Evolutionary conservation across 2,113 vertebrate genomes (phyloP).

Genomic region (Bambusicola thoracicus): DNA sequence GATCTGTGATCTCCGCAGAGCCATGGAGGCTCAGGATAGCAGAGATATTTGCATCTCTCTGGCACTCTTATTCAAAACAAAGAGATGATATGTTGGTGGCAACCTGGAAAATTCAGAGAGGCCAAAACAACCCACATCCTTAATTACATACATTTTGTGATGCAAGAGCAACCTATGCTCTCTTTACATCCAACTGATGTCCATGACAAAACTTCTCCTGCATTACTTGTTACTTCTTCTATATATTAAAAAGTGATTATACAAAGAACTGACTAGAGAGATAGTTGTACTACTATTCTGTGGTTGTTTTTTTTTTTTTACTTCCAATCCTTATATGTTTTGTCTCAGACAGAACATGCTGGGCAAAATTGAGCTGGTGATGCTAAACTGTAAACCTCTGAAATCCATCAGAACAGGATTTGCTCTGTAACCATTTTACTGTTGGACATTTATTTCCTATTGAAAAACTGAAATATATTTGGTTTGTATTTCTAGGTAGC

Average conservation of each 20-base stretch:
- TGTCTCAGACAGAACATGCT: neutral
- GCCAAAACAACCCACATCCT: fast-evolving
- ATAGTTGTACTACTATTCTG: neutral
- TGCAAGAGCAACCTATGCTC: neutral
- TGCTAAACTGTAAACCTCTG: neutral
- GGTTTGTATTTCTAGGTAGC: neutral
- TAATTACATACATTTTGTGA: neutral
- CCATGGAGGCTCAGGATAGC: neutral
- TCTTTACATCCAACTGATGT: neutral
- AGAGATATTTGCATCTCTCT: neutral
- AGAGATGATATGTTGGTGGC: neutral
- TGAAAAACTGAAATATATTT: neutral
- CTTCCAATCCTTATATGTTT: neutral
- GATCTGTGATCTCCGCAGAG: neutral
- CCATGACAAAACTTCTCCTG: neutral
- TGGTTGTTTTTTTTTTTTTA: neutral
- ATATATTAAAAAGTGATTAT: neutral
- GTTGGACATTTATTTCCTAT: neutral
- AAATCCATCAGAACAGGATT: neutral
- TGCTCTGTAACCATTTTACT: neutral
- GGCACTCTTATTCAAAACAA: neutral
- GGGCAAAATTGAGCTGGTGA: neutral
- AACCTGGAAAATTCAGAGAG: neutral
- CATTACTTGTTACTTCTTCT: neutral
- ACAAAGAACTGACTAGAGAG: neutral